These are phyloP conservation scores for Microtus oregoni DNA, from an alignment of 2,113 vertebrate species.

Conservation along the genomic window DNA sequence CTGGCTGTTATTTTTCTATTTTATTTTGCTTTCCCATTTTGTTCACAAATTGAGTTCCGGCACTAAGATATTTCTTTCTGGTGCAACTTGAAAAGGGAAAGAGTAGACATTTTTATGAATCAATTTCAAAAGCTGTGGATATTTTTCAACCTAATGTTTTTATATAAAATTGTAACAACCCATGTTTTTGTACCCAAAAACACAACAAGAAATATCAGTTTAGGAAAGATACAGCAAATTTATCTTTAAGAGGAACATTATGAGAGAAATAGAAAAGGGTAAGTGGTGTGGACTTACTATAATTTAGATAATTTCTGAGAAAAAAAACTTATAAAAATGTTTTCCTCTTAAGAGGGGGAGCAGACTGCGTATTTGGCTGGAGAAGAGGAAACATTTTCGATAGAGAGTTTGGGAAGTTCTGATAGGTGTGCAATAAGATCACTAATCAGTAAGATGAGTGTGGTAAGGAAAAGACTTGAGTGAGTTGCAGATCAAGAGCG, in stretches of 20 bases:
- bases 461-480: not conserved
- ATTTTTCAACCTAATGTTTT: conserved; percentile 72
- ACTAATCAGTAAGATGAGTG: not conserved
- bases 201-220: conserved; percentile 56
- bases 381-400: conserved; percentile 50
- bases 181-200: conserved; percentile 54
- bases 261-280: conserved; percentile 50
- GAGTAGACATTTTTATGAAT: conserved; percentile 55
- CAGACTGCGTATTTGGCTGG: not conserved
- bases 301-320: conserved; percentile 58
- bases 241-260: conserved; percentile 46
- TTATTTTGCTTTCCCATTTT: conserved; percentile 77
- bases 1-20: conserved; percentile 74
- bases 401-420: not conserved
- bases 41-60: conserved; percentile 73
- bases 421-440: not conserved
- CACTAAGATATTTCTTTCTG: conserved; percentile 67
- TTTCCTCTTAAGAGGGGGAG: conserved; percentile 15
- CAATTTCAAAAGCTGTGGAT: conserved; percentile 58
- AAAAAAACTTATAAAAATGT: conserved; percentile 48
- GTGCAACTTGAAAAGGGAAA: conserved; percentile 52
- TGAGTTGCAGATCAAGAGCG: not conserved
- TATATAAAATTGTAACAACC: conserved; percentile 65
- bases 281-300: conserved; percentile 48
- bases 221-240: not conserved